Percentiles rank a stretch among this genome's conserved stretches.
Evolutionary conservation across 2,888 invertebrate genomes (phyloP).

Genomic region (Acanthosepion lycidas): DNA sequence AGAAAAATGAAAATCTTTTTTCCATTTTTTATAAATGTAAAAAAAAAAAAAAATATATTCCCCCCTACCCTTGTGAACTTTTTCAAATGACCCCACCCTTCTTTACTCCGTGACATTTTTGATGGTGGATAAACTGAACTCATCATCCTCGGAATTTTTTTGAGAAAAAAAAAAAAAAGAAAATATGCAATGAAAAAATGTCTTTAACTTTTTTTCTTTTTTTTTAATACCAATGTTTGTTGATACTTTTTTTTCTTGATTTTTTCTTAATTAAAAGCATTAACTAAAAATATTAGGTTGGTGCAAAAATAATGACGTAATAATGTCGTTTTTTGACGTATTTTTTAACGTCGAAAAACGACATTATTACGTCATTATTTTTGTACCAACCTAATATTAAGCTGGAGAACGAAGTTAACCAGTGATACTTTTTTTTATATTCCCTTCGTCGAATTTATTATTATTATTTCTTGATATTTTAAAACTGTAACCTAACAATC

Average conservation of each 20-base stretch:
- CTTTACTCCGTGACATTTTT: not conserved
- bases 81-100: not conserved
- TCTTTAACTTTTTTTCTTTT: not conserved
- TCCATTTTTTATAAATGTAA: slow-evolving; percentile 11
- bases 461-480: not conserved
- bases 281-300: too few species aligned
- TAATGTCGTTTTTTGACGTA: too few species aligned
- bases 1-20: not conserved
- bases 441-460: not conserved
- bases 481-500: not conserved
- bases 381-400: too few species aligned
- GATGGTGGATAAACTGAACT: not conserved
- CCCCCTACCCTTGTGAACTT: not conserved
- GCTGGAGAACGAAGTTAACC: too few species aligned
- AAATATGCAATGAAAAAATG: not conserved
- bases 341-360: too few species aligned
- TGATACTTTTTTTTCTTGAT: not conserved
- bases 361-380: too few species aligned
- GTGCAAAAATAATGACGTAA: too few species aligned
- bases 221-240: not conserved
- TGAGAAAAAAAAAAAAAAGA: not conserved
- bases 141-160: not conserved
- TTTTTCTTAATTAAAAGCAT: too few species aligned
- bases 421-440: too few species aligned
- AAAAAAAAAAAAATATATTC: not conserved